These are phyloP conservation scores for Passer domesticus DNA, from an alignment of 2,113 vertebrate species.

Conservation along the genomic window DNA sequence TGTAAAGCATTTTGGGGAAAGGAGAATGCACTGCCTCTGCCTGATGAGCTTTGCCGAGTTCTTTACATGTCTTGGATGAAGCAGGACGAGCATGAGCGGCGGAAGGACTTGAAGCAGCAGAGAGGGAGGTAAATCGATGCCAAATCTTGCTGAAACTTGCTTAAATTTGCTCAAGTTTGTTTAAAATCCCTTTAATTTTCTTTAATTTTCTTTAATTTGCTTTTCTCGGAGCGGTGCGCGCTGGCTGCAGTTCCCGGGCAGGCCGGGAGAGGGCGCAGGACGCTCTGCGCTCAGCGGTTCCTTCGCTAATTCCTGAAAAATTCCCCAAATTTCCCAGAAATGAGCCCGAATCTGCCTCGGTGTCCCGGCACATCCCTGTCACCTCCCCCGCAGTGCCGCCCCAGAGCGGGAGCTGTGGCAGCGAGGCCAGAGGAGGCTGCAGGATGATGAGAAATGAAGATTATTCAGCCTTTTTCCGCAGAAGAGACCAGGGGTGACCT, in stretches of 20 bases:
- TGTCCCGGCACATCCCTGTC: background rate
- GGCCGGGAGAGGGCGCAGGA: constrained; percentile 27
- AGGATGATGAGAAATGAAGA: background rate
- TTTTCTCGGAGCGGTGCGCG: accelerated
- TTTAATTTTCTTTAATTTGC: accelerated
- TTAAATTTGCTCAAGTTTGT: background rate
- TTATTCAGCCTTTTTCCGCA: background rate
- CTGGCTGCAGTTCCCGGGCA: accelerated
- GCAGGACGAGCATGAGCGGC: accelerated
- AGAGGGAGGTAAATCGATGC: background rate
- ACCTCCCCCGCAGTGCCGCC: background rate
- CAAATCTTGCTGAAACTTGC: background rate
- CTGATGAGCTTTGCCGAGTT: background rate
- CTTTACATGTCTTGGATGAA: accelerated
- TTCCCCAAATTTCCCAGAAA: background rate
- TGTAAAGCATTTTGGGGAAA: background rate
- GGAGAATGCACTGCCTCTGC: background rate
- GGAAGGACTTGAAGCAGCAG: background rate
- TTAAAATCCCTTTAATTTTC: background rate
- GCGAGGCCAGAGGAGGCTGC: background rate
- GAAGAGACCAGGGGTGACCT: background rate
- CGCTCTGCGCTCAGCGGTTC: background rate
- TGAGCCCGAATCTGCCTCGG: accelerated
- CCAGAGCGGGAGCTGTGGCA: background rate
- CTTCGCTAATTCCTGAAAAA: background rate